Evolutionary conservation across 2,888 invertebrate genomes (phyloP), one percentile per base, ranked within the genome.

Genomic region (Cordilura impudica): DNA sequence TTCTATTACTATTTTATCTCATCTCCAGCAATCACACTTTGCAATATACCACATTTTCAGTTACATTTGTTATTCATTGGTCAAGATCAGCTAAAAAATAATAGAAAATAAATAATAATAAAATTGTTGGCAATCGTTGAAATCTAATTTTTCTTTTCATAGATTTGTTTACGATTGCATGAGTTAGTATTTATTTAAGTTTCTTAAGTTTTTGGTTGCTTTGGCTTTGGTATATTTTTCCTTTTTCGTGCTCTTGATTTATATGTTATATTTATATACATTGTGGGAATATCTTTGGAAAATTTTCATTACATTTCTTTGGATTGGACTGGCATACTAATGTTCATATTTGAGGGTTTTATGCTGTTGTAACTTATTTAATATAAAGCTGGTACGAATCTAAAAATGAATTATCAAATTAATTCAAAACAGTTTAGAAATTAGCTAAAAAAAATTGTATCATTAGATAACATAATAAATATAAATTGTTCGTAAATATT

Each of bases 1-100:
- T 79, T 79, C 79, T 79, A 79, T 79, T 75, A 79, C 79, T 79
- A 75, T 75, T 79, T 79, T 79, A 79, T 79, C 79, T 75, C 79
- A 79, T 79, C 75, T 79, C 63, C 31, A 53, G 79, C 75, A 72
- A 77, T 71, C 76, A 66, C 76, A 71, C 58, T 65, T 71, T 49
- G 43, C 71, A 31, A 66, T 66, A 65, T 49, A 65, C 43, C 58
- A 71, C 70, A 47, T 14, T 19, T 60, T 69, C n/a, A n/a, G n/a
- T n/a, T n/a, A n/a, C n/a, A n/a, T n/a, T n/a, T n/a, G n/a, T 53
- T 71, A 61, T 75, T 53, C 65, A 54, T 60, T 77, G 77, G 71
- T 67, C 71, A 72, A 66, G 66, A 72, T 71, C 53, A 71, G 26
- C 7, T n/a, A 10, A 31, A 45, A 16, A 35, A 31, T 2, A 10